Conservation (phyloP, 2,797 vertebrate genomes). For the Acipenser ruthenus region DNA sequence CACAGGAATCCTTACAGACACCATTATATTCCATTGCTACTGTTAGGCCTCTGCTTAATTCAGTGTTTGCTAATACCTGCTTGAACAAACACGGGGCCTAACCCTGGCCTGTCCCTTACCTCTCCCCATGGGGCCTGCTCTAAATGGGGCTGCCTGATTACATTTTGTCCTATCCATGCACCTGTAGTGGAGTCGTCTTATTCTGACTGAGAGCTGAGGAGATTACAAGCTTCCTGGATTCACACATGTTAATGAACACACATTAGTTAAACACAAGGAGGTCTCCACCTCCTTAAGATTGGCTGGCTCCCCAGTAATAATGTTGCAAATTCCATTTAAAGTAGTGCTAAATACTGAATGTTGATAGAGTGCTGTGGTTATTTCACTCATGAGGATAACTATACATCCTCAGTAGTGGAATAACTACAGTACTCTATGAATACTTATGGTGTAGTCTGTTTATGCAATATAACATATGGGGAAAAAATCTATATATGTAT, state of each 20-base stretch:
- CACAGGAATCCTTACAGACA: constrained; percentile 43
- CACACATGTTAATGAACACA: constrained; percentile 63
- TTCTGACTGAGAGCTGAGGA: constrained; percentile 42
- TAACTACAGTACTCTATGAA: too few species aligned
- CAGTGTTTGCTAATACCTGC: constrained; percentile 38
- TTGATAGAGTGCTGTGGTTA: too few species aligned
- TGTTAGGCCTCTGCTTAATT: constrained; percentile 24
- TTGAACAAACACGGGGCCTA: constrained; percentile 25
- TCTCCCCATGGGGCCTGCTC: constrained; percentile 36
- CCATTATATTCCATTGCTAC: constrained; percentile 42
- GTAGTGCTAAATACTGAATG: too few species aligned
- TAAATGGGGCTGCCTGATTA: constrained; percentile 17
- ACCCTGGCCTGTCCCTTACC: constrained; percentile 38
- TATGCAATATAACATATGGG: too few species aligned
- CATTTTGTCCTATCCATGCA: constrained; percentile 11
- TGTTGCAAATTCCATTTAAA: too few species aligned
- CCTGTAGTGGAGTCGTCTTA: constrained; percentile 22
- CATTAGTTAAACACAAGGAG: constrained; percentile 64
- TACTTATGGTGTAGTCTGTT: too few species aligned
- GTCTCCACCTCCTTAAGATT: constrained; percentile 42
- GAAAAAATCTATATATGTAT: too few species aligned
- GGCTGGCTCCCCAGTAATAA: too few species aligned
- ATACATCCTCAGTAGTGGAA: too few species aligned
- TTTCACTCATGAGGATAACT: too few species aligned
- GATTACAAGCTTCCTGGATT: constrained; percentile 60